Evolutionary conservation across 2,113 vertebrate species (phyloP), one percentile per base, ranked within the genome.

Genomic region (Vidua chalybeata): DNA sequence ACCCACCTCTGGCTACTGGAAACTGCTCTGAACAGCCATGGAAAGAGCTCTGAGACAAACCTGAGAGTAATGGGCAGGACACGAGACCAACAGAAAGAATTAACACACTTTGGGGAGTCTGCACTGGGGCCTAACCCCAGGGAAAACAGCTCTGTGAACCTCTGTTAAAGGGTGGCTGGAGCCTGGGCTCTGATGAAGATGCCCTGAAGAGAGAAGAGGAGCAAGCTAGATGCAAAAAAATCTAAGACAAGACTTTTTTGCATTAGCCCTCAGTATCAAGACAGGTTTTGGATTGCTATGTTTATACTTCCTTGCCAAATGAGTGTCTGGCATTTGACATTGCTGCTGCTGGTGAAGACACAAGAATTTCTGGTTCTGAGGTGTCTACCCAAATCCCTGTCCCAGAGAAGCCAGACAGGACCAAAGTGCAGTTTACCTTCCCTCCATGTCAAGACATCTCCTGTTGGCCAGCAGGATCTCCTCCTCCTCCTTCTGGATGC

Each of bases 401-500:
- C 54, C 30, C 64, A 37, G 61, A 84, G 71, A 84, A 91, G 62
- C 11, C 71, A 71, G 63, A 67, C 28, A 74, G 49, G 33, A 52
- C 59, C n/a, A 61, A 83, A 77, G 23, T 43, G 58, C 41, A 30
- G 45, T 90, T 96, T 94, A 99, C 99, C 99, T 99, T 98, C 99
- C 99, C 93, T 99, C 99, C 99, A 99, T 99, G 96, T 99, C 99
- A 9, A 99, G 98, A 90, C 99, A 99, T 69, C 99, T 98, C 33
- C 99, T 98, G 94, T 99, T 99, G 73, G 99, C 99, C 98, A 99
- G 98, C 62, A 99, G 96, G 91, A 99, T 99, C 97, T 99, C 99
- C 91, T 99, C 99, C 64, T 99, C 99, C 84, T 99, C 99, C 93
- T 99, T 99, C 97, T 99, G 99, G 85, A 99, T 99, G 9, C 99